Base-by-base conservation (phyloP, 2,797 vertebrate species). In the Echiichthys vipera region DNA sequence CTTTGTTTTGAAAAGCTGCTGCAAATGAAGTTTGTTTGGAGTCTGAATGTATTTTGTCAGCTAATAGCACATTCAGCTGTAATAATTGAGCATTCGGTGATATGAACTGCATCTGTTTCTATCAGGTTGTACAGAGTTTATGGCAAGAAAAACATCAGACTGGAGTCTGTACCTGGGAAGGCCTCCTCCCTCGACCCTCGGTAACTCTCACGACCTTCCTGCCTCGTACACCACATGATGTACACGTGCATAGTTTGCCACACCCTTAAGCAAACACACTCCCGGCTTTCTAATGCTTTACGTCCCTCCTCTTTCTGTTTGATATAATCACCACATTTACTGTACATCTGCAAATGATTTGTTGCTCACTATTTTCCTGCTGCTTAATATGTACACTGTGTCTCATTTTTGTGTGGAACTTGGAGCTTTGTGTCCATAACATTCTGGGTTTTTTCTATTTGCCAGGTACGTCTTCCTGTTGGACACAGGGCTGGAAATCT, bases 391-490 rank as follows among this genome's bases (percentile, higher is more conserved):
- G 3, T 27, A 11, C 20, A 2, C 18, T 22, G 6, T 43, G 37
- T 36, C 27, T 61, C 7, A 1, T 12, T 58, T n/a, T 5, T 56
- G 12, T 53, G 50, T 47, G 5, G 0, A n/a, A 50, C 37, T 57
- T 11, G 0, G 12, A 43, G 18, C 15, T 3, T 4, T 39, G 20
- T 66, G 14, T 34, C 51, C 22, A 15, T 76, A 56, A 77, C 51
- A 4, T 65, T 8, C 24, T 56, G 37, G 25, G n/a, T 0, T 68
- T 40, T 79, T 3, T 67, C 2, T 29, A 36, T 71, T 30, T 67
- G 53, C 25, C 88, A 99, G 98, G 45, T 99, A 93, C n/a, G 97
- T 98, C 39, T 99, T 98, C 88, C 93, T 99, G 71, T 83, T 98
- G 90, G 98, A 99, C 81, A 90, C 81, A 0, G 98, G 97, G 2